These are phyloP conservation scores for Piscicola geometra DNA, from an alignment of 2,888 invertebrate species.

Conservation along the genomic window DNA sequence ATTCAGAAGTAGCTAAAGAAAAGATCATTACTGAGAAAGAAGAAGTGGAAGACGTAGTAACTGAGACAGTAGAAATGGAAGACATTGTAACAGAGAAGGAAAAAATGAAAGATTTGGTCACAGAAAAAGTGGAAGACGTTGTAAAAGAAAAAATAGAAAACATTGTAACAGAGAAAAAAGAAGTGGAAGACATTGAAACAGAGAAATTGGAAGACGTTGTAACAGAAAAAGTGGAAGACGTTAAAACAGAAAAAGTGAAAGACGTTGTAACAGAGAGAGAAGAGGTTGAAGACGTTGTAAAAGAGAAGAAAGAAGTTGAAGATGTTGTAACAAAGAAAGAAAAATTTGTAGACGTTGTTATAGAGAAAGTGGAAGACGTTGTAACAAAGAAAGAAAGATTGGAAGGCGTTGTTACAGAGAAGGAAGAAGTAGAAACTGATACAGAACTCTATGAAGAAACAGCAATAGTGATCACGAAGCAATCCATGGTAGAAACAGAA, in stretches of 20 bases:
- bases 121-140: not conserved
- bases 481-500: not conserved
- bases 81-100: no score
- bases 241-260: not conserved
- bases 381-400: not conserved
- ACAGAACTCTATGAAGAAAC: not conserved
- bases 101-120: no score
- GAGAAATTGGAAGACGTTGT: conserved; percentile 6
- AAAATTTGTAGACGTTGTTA: no score
- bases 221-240: not conserved
- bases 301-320: not conserved
- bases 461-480: not conserved
- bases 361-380: no score
- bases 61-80: no score
- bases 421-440: conserved; percentile 1
- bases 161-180: not conserved
- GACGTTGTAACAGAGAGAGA: not conserved
- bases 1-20: no score
- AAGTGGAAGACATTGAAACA: not conserved
- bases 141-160: not conserved
- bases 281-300: conserved; percentile 19
- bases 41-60: not conserved
- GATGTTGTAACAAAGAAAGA: conserved; percentile 11
- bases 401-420: not conserved
- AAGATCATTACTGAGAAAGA: no score